phyloP scores from a whole-genome alignment of 1,140 invertebrate genomes.

The Scaptomyza hsui region DNA sequence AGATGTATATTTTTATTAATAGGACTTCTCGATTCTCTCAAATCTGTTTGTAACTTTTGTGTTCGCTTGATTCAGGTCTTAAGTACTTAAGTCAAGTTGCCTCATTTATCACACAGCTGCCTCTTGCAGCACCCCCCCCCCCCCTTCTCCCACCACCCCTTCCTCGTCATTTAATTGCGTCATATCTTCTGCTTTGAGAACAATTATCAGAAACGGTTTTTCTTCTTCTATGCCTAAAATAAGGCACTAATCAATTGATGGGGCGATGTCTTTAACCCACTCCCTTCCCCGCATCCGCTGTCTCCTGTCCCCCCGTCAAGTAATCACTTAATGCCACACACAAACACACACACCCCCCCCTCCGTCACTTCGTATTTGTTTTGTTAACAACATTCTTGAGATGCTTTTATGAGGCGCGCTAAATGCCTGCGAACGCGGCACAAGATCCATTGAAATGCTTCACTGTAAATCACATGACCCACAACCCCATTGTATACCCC shows the following conservation, averaged over 20 bases:
- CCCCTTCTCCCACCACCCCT: neutral
- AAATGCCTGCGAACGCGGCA: slow-evolving; percentile 50
- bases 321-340: slow-evolving; percentile 78
- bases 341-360: slow-evolving; percentile 15
- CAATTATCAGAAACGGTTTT: slow-evolving; percentile 37
- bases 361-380: slow-evolving; percentile 47
- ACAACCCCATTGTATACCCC: neutral
- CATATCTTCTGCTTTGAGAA: slow-evolving; percentile 21
- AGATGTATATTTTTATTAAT: neutral
- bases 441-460: slow-evolving; percentile 7
- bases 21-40: neutral
- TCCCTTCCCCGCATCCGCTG: neutral
- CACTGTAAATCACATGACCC: slow-evolving; percentile 72
- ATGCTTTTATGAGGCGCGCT: slow-evolving; percentile 77
- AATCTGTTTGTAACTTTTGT: neutral
- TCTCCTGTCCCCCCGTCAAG: slow-evolving; percentile 12
- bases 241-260: slow-evolving; percentile 71
- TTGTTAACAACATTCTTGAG: slow-evolving; percentile 80
- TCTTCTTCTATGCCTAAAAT: slow-evolving; percentile 42
- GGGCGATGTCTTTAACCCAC: slow-evolving; percentile 40
- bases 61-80: slow-evolving; percentile 5
- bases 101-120: slow-evolving; percentile 23
- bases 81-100: slow-evolving; percentile 21
- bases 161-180: slow-evolving; percentile 19
- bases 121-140: neutral